Conservation (phyloP, 2,888 invertebrate species). For the Oxystoma pomonae region DNA sequence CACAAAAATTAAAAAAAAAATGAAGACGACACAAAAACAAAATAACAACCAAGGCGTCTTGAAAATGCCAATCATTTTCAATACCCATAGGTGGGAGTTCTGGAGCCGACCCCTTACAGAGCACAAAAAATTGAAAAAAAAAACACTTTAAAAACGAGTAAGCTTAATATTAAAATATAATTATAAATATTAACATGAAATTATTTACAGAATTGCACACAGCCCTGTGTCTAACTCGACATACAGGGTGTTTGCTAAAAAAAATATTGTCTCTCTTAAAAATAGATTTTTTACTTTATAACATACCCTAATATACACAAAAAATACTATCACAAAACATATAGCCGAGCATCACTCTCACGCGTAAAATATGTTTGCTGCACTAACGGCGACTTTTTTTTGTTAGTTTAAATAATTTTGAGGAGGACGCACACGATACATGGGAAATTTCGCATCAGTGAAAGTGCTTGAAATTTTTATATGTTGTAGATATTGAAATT, state of each 20-base stretch:
- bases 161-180: slow-evolving; percentile 47
- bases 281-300: not conserved
- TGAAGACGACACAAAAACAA: slow-evolving; percentile 45
- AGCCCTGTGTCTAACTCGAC: slow-evolving; percentile 39
- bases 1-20: slow-evolving; percentile 47
- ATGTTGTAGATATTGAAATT: no score
- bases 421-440: no score
- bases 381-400: no score
- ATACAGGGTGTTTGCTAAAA: slow-evolving; percentile 16
- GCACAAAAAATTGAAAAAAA: slow-evolving; percentile 17
- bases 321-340: not conserved
- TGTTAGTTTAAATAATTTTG: no score
- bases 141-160: slow-evolving; percentile 33
- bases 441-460: no score
- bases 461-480: no score
- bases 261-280: not conserved
- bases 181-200: slow-evolving; percentile 59
- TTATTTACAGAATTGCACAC: slow-evolving; percentile 49
- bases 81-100: no score
- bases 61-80: no score
- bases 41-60: not conserved
- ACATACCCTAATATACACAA: not conserved
- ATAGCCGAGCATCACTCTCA: not conserved
- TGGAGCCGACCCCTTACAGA: not conserved
- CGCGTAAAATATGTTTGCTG: no score